phyloP scores from a whole-genome alignment of 2,113 vertebrate genomes.

The Corapipo altera region DNA sequence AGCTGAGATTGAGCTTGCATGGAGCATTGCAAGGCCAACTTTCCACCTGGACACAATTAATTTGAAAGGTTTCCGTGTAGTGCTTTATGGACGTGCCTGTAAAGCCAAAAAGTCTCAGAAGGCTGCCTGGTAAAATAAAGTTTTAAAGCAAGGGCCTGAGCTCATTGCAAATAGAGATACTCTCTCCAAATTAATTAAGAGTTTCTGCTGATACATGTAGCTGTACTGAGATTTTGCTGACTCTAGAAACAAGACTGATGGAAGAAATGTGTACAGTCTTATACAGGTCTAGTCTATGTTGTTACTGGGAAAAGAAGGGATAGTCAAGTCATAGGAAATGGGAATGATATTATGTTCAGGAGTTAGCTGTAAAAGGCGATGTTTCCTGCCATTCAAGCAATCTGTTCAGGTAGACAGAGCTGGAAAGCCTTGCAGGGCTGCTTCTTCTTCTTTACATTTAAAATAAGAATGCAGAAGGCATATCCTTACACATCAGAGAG shows the following conservation, averaged over 20 bases:
- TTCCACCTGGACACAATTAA: not conserved
- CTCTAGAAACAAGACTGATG: not conserved
- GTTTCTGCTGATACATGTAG: not conserved
- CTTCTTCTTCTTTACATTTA: not conserved
- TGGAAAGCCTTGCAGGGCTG: not conserved
- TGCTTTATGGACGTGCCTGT: not conserved
- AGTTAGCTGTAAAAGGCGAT: not conserved
- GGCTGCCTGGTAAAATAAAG: not conserved
- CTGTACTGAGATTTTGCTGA: not conserved
- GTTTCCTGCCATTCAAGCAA: not conserved
- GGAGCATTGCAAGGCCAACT: not conserved
- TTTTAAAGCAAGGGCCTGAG: not conserved
- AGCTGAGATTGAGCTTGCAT: not conserved
- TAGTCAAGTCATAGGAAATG: not conserved
- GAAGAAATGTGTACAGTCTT: not conserved
- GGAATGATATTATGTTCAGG: not conserved
- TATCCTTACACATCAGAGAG: not conserved
- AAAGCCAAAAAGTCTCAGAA: not conserved
- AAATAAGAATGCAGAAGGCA: not conserved
- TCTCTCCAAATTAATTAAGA: not conserved
- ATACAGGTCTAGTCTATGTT: not conserved
- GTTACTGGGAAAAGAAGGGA: not conserved
- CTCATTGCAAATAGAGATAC: not conserved
- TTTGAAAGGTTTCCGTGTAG: not conserved
- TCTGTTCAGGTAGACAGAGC: not conserved